Evolutionary conservation across 1,140 invertebrate species (phyloP).

Genomic region (Ephestia elutella): DNA sequence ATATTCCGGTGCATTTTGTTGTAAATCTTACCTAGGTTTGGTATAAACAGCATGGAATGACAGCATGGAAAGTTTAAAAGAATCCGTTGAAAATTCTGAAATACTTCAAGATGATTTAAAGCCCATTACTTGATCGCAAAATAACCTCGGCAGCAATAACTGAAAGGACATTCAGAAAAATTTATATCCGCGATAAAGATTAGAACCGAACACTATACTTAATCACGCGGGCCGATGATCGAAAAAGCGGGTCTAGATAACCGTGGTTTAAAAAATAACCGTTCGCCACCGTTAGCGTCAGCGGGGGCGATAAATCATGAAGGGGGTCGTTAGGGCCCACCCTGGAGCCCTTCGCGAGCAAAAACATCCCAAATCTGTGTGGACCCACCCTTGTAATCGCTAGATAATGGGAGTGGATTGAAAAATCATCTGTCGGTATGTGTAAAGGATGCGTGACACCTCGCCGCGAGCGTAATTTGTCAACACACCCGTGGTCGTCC

Average conservation of each 20-base stretch:
- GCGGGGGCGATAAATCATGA: constrained; percentile 35
- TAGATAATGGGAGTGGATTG: constrained; percentile 40
- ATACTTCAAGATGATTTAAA: too few species aligned
- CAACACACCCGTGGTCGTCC: not conserved
- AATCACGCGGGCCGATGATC: constrained; percentile 7
- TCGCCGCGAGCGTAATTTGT: constrained; percentile 1
- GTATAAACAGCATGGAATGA: too few species aligned
- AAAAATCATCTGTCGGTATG: constrained; percentile 35
- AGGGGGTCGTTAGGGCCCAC: constrained; percentile 22
- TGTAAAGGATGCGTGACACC: constrained; percentile 21
- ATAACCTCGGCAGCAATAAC: not conserved
- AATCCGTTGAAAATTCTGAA: too few species aligned
- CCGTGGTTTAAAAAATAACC: constrained; percentile 35
- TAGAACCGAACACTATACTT: constrained; percentile 4
- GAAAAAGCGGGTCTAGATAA: constrained; percentile 24
- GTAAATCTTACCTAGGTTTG: too few species aligned
- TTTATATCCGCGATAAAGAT: constrained; percentile 7
- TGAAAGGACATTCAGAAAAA: constrained; percentile 2
- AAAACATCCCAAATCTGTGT: constrained; percentile 39
- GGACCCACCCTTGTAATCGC: constrained; percentile 43
- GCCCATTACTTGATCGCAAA: not conserved
- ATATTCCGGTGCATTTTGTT: too few species aligned
- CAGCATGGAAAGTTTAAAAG: too few species aligned
- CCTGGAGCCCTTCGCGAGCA: constrained; percentile 22
- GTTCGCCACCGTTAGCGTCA: constrained; percentile 17